Conservation (phyloP, 1,140 invertebrate species). For the Macrosteles quadrilineatus region DNA sequence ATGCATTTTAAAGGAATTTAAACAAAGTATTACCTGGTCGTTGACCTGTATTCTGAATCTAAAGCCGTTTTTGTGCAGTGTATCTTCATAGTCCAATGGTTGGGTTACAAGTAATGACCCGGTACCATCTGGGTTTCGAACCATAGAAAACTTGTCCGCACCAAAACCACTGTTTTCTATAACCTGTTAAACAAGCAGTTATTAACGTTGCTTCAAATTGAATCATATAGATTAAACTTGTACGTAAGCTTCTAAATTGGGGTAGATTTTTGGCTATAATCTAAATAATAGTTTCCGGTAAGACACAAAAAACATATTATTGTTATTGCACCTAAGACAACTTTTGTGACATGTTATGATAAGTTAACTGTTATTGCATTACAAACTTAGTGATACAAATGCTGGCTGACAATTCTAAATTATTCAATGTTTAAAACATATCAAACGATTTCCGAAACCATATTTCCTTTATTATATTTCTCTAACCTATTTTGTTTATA, state of each 20-base stretch:
- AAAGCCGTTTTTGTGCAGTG: constrained; percentile 88
- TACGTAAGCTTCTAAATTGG: constrained; percentile 46
- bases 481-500: too few relatives aligned
- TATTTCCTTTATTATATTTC: too few relatives aligned
- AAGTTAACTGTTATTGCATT: too few relatives aligned
- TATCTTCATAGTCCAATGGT: constrained; percentile 87
- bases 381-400: too few relatives aligned
- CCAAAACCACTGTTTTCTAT: constrained; percentile 92
- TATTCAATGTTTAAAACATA: too few relatives aligned
- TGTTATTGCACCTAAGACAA: too few relatives aligned
- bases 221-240: neutral
- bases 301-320: too few relatives aligned
- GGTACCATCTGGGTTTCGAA: constrained; percentile 91
- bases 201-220: neutral
- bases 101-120: constrained; percentile 93
- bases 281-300: too few relatives aligned
- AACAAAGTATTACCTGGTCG: constrained; percentile 61
- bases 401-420: too few relatives aligned
- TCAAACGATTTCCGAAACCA: too few relatives aligned
- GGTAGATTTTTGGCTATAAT: too few relatives aligned
- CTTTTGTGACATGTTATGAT: too few relatives aligned
- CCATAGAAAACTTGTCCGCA: constrained; percentile 95
- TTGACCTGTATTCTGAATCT: constrained; percentile 90
- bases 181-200: constrained; percentile 54
- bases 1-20: neutral